A percentile compares a stretch with the other conserved stretches of the same genome.
Conservation (phyloP, 2,888 invertebrate genomes). For the Apamea monoglypha region DNA sequence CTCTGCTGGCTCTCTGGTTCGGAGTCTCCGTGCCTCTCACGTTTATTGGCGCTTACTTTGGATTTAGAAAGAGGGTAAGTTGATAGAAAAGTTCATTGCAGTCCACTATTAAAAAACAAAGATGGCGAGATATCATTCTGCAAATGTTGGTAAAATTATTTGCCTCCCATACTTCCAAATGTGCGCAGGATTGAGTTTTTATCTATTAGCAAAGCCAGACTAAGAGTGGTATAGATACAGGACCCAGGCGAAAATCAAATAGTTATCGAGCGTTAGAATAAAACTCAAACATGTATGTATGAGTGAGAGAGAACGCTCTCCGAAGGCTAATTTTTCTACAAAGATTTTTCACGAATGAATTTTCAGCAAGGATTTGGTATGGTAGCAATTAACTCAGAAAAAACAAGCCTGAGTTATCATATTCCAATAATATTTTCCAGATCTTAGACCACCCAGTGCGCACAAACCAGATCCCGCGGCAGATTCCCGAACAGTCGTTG, state of each 20-base stretch:
- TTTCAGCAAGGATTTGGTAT: neutral
- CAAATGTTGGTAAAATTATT: neutral
- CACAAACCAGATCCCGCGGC: conserved; percentile 99
- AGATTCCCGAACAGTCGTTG: conserved; percentile 99
- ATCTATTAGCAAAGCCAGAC: neutral
- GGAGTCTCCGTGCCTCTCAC: conserved; percentile 99
- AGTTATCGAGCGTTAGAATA: neutral
- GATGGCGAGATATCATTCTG: neutral
- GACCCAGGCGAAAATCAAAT: neutral
- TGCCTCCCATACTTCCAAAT: neutral
- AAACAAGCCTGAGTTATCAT: neutral
- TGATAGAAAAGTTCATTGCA: neutral
- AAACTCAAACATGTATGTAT: neutral
- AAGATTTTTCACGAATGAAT: neutral
- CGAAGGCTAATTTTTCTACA: neutral
- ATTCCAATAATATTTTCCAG: conserved; percentile 82
- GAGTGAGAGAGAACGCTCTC: neutral
- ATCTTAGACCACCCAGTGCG: conserved; percentile 99
- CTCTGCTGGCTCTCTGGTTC: conserved; percentile 98
- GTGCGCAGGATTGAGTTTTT: neutral
- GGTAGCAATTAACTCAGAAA: neutral
- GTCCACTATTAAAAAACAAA: neutral
- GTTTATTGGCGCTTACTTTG: conserved; percentile 99
- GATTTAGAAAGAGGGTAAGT: conserved; percentile 98
- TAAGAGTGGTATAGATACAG: neutral